Percentiles rank a stretch among this genome's conserved stretches.
These are phyloP conservation scores for Pelodiscus sinensis DNA, from an alignment of 2,113 vertebrate species.

Conservation along the genomic window DNA sequence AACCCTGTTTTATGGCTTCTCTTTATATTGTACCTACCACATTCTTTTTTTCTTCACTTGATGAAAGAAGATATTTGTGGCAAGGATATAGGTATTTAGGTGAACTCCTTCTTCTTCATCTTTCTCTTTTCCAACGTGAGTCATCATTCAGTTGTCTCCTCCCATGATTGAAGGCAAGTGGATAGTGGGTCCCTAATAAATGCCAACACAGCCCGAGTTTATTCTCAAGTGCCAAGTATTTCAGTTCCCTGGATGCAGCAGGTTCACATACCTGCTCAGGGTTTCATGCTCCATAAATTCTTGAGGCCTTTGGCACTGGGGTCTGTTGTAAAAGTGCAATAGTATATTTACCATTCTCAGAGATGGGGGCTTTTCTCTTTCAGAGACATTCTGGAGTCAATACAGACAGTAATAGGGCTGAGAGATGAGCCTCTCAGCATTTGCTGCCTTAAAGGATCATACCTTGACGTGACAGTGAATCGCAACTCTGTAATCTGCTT, in stretches of 20 bases:
- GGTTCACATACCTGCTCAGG: constrained; percentile 22
- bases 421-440: constrained; percentile 32
- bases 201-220: not conserved
- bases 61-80: not conserved
- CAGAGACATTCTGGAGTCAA: constrained; percentile 60
- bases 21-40: constrained; percentile 3
- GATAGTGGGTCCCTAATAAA: not conserved
- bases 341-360: constrained; percentile 45
- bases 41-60: not conserved
- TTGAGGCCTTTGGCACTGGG: not conserved
- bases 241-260: constrained; percentile 9
- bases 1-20: not conserved
- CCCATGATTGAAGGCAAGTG: not conserved
- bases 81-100: not conserved
- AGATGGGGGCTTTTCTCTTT: constrained; percentile 52
- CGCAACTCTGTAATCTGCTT: not conserved
- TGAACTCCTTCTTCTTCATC: not conserved
- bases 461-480: constrained; percentile 19
- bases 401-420: constrained; percentile 50
- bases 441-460: constrained; percentile 27
- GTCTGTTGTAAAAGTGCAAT: constrained; percentile 20
- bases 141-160: not conserved
- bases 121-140: not conserved
- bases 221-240: not conserved
- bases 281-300: constrained; percentile 37